These are phyloP conservation scores for Argya squamiceps DNA, from an alignment of 2,797 vertebrate genomes.

Conservation along the genomic window DNA sequence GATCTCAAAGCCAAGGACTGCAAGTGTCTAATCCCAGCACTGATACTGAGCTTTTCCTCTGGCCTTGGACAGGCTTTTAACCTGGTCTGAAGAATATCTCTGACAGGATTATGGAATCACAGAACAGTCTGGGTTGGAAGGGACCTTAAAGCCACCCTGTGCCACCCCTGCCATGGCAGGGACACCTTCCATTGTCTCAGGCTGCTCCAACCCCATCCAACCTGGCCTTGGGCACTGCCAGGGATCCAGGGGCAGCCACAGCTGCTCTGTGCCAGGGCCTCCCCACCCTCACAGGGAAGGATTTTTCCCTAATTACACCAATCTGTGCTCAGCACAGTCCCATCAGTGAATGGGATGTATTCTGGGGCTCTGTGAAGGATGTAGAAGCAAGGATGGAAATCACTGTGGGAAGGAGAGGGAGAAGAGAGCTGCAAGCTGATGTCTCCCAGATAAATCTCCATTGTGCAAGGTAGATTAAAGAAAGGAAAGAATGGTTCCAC, in stretches of 20 bases:
- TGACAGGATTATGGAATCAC: neutral
- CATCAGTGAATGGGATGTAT: rapidly evolving
- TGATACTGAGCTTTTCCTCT: neutral
- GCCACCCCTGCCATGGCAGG: neutral
- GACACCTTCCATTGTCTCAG: neutral
- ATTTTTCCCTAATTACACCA: neutral
- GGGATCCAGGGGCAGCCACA: neutral
- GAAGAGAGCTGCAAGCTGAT: neutral
- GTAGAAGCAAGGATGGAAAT: neutral
- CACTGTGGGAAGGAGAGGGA: neutral
- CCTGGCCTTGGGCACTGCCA: neutral
- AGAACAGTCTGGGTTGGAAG: neutral
- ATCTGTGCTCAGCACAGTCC: neutral
- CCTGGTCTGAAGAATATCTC: neutral
- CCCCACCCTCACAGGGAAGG: rapidly evolving
- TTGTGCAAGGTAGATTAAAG: neutral
- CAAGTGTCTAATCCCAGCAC: neutral
- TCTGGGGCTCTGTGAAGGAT: neutral
- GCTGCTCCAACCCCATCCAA: rapidly evolving
- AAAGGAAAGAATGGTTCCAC: neutral
- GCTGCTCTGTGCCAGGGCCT: neutral
- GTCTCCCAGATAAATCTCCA: neutral
- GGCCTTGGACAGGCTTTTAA: neutral
- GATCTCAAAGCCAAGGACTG: neutral
- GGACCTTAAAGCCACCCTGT: rapidly evolving